phyloP scores from a whole-genome alignment of 2,888 invertebrate genomes.

The Adineta ricciae region DNA sequence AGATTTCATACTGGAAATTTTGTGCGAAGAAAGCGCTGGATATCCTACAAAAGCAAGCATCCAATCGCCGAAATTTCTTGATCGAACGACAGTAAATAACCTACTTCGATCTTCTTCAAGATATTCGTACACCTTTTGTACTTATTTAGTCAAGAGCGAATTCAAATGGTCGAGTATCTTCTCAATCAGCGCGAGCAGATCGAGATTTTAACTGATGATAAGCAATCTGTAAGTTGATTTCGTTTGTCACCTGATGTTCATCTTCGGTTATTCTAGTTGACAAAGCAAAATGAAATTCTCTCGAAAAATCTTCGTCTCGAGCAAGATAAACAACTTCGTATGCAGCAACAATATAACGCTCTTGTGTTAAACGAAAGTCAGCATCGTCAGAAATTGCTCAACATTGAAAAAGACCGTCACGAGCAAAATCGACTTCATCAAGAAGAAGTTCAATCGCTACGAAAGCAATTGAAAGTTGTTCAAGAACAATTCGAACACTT shows the following conservation, averaged over 20 bases:
- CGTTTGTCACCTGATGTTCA: neutral
- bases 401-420: neutral
- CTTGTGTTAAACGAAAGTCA: neutral
- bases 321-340: neutral
- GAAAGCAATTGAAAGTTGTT: neutral
- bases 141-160: neutral
- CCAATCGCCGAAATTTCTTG: neutral
- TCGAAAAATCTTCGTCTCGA: neutral
- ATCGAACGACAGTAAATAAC: neutral
- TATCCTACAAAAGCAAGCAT: slow-evolving; percentile 16
- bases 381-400: neutral
- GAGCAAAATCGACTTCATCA: neutral
- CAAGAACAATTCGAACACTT: neutral
- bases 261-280: neutral
- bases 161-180: neutral
- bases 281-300: neutral
- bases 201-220: neutral
- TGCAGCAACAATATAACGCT: neutral
- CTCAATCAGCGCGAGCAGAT: neutral
- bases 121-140: neutral
- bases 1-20: neutral
- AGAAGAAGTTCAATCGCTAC: neutral
- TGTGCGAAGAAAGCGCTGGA: neutral
- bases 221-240: neutral
- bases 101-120: neutral